Evolutionary conservation across 2,113 vertebrate species (phyloP), one percentile per base, ranked within the genome.

Genomic region (Hassar affinis): DNA sequence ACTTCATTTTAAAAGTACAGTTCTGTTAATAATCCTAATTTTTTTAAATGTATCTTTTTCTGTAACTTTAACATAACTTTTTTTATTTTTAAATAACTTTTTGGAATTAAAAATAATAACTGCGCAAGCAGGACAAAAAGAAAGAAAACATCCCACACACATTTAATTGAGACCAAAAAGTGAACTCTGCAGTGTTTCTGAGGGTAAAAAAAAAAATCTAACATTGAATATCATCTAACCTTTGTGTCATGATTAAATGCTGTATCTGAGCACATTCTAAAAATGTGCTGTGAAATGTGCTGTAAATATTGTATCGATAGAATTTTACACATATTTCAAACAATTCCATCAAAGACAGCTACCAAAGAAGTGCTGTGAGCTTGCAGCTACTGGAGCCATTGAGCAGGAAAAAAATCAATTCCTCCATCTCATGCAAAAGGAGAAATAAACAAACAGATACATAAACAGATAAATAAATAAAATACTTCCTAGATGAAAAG

Each of bases 381-480:
- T 49, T 51, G 69, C 45, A 75, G 72, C 72, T 79, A 79, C 33
- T 20, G 14, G 38, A 47, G 27, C n/a, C 38, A 49, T 51, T 64
- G 27, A 14, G 27, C 27, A n/a, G 15, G 6, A 47, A 49, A 79
- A 49, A 80, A 79, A 66, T 52, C 45, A 47, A 52, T 80, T 66
- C 47, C 11, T 62, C 15, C 57, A 49, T 62, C 57, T 79, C 57
- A 49, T 20, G 45, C 61, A 64, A 52, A 66, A 80, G 25, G n/a
- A 51, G 45, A 74, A 74, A 74, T 74, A 74, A 51, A 74, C 27
- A 14, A 74, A 74, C n/a, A 45, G 22, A 49, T 59, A 78, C 6
- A 49, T 45, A 59, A 78, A 61, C 56, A 78, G 76, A 71, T 81
- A 72, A 35, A 57, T 81, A 47, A 81, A 56, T 68, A 81, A 76